phyloP scores from a whole-genome alignment of 2,797 vertebrate genomes.

The Melanotaenia parkinsoni region DNA sequence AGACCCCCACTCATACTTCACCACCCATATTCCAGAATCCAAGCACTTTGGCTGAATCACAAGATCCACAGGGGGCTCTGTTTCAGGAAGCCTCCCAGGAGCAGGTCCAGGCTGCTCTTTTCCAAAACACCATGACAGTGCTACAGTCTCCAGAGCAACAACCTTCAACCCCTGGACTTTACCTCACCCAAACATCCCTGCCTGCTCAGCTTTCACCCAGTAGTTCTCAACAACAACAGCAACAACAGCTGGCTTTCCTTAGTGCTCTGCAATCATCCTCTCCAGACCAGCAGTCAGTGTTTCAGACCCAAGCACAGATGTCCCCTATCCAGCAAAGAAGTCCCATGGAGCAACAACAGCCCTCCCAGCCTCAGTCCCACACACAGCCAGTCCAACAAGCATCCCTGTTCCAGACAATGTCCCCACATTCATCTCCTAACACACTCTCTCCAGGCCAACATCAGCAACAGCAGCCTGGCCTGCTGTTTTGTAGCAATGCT shows the following conservation, averaged over 20 bases:
- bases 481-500: slow-evolving; percentile 89
- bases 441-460: slow-evolving; percentile 77
- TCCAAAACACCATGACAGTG: slow-evolving; percentile 90
- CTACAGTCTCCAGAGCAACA: slow-evolving; percentile 91
- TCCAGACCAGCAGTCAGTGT: slow-evolving; percentile 89
- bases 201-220: slow-evolving; percentile 85
- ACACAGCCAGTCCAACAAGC: slow-evolving; percentile 73
- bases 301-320: slow-evolving; percentile 90
- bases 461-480: slow-evolving; percentile 82
- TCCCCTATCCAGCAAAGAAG: slow-evolving; percentile 88
- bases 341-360: slow-evolving; percentile 84
- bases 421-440: slow-evolving; percentile 77
- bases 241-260: slow-evolving; percentile 86
- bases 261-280: slow-evolving; percentile 88
- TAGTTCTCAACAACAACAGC: slow-evolving; percentile 85
- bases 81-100: slow-evolving; percentile 93
- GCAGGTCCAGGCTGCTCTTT: slow-evolving; percentile 91
- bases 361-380: slow-evolving; percentile 76
- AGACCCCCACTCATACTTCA: slow-evolving; percentile 86
- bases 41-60: slow-evolving; percentile 87
- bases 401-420: slow-evolving; percentile 80
- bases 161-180: slow-evolving; percentile 84
- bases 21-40: slow-evolving; percentile 93
- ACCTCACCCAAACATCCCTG: slow-evolving; percentile 88
- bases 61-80: slow-evolving; percentile 87